Evolutionary conservation across 2,888 invertebrate genomes (phyloP), one percentile per base, ranked within the genome.

Genomic region (Epirrita christyi): DNA sequence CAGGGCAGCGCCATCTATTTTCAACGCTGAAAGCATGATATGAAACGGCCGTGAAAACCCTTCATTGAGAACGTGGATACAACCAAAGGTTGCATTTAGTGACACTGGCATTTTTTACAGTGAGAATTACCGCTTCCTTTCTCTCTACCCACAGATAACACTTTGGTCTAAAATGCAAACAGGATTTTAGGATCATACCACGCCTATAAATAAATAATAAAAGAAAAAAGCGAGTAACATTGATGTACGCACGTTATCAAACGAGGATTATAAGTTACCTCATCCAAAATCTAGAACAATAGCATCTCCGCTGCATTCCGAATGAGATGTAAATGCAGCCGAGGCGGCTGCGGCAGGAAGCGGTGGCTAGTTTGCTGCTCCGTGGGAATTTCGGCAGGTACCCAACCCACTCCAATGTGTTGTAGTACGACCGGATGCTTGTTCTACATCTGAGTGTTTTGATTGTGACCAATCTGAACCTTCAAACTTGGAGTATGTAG

Each of bases 281-380:
- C 28, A 50, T 59, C 50, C 49, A 10, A 11, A 21, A 14, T n/a
- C n/a, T 11, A 32, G 10, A 38, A 21, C 40, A 15, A 32, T 10
- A 36, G 36, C 51, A 8, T 15, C 40, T 65, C 67, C 71, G 79
- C 72, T 80, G 82, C 84, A 84, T 85, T 79, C 75, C 73, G 74
- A 84, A 86, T 85, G 85, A 84, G 81, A 87, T 87, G 86, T 85
- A 85, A 87, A 86, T 86, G 76, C 73, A 71, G 73, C 66, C 2
- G 21, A 3, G 80, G 77, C 82, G 80, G 78, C 82, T 44, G 49
- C 34, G 51, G 53, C 36, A 42, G 51, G 54, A 47, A 36, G 41
- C 28, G 55, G 28, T 44, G 27, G 53, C 53, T 41, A 50, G 59
- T 46, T 59, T 48, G 52, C 37, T 29, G 42, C 44, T 13, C 36